Percentiles rank a stretch among this genome's conserved stretches.
These are phyloP conservation scores for Threskiornis aethiopicus DNA, from an alignment of 2,797 vertebrate species.

Conservation along the genomic window DNA sequence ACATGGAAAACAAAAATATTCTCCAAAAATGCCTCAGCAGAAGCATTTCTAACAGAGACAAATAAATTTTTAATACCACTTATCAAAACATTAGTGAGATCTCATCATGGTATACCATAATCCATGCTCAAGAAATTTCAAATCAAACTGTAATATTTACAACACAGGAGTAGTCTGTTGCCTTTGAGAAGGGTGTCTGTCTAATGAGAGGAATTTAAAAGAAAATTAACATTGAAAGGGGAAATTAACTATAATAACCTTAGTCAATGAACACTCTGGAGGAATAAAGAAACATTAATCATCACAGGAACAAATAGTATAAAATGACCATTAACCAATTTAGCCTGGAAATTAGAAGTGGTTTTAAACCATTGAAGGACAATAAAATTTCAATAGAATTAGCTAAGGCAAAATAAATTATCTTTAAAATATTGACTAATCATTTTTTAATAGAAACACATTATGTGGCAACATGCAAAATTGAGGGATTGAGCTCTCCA, in stretches of 20 bases:
- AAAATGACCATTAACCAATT: background rate
- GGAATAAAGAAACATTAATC: background rate
- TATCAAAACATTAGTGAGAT: background rate
- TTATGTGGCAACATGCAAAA: background rate
- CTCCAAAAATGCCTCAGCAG: background rate
- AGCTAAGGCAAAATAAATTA: background rate
- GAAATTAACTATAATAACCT: background rate
- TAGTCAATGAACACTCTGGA: background rate
- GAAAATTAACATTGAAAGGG: background rate
- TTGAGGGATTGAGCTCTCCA: background rate
- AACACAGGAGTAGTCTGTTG: background rate
- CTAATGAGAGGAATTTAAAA: background rate
- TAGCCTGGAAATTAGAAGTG: background rate
- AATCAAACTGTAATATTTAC: background rate
- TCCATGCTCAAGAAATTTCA: background rate
- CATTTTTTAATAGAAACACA: background rate
- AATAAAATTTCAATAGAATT: background rate
- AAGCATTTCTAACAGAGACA: background rate
- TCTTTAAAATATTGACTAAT: background rate
- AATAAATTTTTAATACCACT: background rate
- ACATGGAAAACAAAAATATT: background rate
- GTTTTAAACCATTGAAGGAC: background rate
- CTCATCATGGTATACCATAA: accelerated
- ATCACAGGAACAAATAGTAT: background rate
- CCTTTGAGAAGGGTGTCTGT: background rate